Evolutionary conservation across 37 sponge, comb jelly and placozoan species (phyloP).

Genomic region (Bolinopsis microptera): DNA sequence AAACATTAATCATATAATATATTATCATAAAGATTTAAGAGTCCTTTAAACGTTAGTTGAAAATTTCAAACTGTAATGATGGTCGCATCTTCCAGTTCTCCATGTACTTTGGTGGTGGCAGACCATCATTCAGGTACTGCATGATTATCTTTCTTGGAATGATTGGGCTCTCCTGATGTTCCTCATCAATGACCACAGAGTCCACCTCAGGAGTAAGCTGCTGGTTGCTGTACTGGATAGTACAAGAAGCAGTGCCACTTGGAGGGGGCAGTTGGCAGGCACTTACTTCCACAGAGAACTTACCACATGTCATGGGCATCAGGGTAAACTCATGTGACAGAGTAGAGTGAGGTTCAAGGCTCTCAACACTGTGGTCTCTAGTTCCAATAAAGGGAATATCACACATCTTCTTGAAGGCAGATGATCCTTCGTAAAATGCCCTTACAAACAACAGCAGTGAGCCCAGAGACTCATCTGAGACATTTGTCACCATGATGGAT

Average conservation of each 20-base stretch:
- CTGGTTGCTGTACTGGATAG: background rate
- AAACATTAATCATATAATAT: background rate
- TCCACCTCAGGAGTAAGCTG: background rate
- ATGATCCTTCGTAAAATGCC: background rate
- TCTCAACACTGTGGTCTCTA: background rate
- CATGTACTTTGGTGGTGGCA: conserved; percentile 43
- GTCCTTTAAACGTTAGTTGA: background rate
- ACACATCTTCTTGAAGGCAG: background rate
- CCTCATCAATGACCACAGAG: background rate
- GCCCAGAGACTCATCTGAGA: background rate
- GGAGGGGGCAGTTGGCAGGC: background rate
- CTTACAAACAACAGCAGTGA: conserved; percentile 4
- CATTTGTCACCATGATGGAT: background rate
- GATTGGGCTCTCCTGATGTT: background rate
- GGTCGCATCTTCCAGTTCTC: conserved; percentile 55
- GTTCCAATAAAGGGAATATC: conserved; percentile 40
- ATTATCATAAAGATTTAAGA: background rate
- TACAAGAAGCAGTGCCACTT: background rate
- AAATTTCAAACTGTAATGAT: background rate
- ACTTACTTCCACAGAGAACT: background rate
- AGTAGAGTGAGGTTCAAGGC: background rate
- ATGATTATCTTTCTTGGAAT: background rate
- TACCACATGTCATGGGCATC: background rate
- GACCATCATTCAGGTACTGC: conserved; percentile 15
- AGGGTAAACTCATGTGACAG: background rate